Evolutionary conservation across 2,797 vertebrate species (phyloP), one percentile per base, ranked within the genome.

Genomic region (Alexandromys oeconomus): DNA sequence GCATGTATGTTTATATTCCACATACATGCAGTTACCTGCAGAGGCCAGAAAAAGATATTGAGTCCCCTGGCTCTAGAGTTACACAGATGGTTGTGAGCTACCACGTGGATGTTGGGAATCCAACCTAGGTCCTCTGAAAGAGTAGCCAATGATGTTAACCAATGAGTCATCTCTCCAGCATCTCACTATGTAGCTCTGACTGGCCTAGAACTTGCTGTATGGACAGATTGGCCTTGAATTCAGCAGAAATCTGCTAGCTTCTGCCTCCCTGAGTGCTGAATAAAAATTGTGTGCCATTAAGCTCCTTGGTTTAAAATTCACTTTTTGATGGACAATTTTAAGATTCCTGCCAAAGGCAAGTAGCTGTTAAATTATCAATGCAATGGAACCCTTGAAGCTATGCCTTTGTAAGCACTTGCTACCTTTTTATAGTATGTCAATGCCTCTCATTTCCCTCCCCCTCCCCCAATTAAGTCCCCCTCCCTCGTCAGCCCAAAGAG

Each of bases 301-400:
- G 21, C 31, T 85, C 43, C 31, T 48, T 48, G 63, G 21, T 61
- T 29, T 82, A 63, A 63, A 82, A 82, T 63, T 43, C 15, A 82
- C 6, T 78, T 95, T 94, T 89, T 94, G 13, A 29, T 95, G 69
- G 61, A 34, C 37, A 74, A 4, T 92, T 93, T 96, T 12, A 59
- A 61, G 67, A 86, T 37, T 96, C 89, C 88, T 95, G 61, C 89
- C 87, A 96, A 61, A 76, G 43, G 19, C 54, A 74, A 29, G 48
- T 27, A 87, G 76, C 76, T 93, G 8, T 76, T 23, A 92, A 82
- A 86, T 92, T 48, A 85, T 17, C 43, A 85, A 43, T 67, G 43
- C 61, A 48, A 7, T 46, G 51, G 76, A 74, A 1, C 77, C 10
- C 27, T 25, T 94, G 3, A 21, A 59, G 23, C 29, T 80, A 2